phyloP scores from a whole-genome alignment of 2,113 vertebrate species.

The Vulpes lagopus region DNA sequence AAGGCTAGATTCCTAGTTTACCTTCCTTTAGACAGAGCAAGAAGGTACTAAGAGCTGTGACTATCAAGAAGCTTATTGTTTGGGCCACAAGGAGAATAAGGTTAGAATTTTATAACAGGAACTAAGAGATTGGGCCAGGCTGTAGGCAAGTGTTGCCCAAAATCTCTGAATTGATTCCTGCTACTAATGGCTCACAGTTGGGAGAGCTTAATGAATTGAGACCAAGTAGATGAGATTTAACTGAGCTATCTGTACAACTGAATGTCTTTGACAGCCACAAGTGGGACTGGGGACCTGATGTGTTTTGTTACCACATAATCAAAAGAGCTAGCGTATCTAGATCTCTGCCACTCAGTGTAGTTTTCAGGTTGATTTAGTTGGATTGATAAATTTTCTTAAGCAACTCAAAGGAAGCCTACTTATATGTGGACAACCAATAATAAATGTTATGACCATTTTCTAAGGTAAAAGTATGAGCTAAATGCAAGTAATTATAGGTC shows the following conservation, averaged over 20 bases:
- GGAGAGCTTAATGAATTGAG: neutral
- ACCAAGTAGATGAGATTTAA: neutral
- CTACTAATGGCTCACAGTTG: neutral
- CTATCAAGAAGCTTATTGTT: neutral
- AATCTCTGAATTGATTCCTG: neutral
- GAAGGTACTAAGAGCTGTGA: neutral
- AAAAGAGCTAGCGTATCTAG: neutral
- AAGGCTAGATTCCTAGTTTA: neutral
- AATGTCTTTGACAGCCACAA: neutral
- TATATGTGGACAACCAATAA: neutral
- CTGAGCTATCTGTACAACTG: neutral
- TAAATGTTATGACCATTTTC: neutral
- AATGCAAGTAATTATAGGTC: neutral
- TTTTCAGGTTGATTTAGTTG: neutral
- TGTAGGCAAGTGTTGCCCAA: neutral
- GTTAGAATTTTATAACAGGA: neutral
- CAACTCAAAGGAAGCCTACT: neutral
- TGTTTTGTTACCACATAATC: neutral
- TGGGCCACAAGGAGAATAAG: neutral
- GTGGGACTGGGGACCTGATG: neutral
- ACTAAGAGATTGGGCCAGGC: neutral
- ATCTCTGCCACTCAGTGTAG: neutral
- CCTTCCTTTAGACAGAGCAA: neutral
- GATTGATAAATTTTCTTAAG: neutral
- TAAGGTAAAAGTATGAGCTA: constrained; percentile 18